These are phyloP conservation scores for Lutraria rhynchaena DNA, from an alignment of 1,140 invertebrate genomes.

Conservation along the genomic window DNA sequence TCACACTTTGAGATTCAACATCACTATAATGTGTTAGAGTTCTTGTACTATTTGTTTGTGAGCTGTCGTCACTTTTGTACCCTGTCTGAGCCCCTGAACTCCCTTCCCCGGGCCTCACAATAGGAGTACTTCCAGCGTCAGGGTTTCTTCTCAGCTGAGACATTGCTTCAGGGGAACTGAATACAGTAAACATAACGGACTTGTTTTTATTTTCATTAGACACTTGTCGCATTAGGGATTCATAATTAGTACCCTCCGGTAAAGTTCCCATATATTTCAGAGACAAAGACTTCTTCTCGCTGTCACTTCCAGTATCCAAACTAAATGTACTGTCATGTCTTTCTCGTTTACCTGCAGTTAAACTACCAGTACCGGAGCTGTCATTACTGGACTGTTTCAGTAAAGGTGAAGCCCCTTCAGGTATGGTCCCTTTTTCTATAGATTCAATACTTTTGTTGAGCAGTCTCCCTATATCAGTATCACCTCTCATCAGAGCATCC, in stretches of 20 bases:
- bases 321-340: constrained; percentile 44
- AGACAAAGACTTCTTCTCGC: constrained; percentile 43
- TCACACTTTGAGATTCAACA: constrained; percentile 43
- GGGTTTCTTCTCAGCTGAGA: constrained; percentile 17
- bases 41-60: constrained; percentile 43
- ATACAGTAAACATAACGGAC: constrained; percentile 37
- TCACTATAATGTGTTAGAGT: constrained; percentile 40
- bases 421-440: constrained; percentile 46
- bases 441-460: constrained; percentile 58
- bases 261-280: constrained; percentile 60
- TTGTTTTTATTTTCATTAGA: constrained; percentile 51
- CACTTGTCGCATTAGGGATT: constrained; percentile 39
- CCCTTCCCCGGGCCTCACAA: not conserved
- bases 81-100: not conserved
- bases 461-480: constrained; percentile 54
- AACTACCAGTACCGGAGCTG: not conserved
- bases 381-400: constrained; percentile 43
- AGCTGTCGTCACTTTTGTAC: constrained; percentile 45
- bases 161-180: constrained; percentile 51
- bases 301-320: constrained; percentile 49
- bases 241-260: constrained; percentile 42
- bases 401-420: constrained; percentile 34
- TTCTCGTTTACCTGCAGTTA: constrained; percentile 4
- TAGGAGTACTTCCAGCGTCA: constrained; percentile 29
- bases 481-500: constrained; percentile 53